Evolutionary conservation across 2,113 vertebrate species (phyloP), one percentile per base, ranked within the genome.

Genomic region (Hiodon alosoides): DNA sequence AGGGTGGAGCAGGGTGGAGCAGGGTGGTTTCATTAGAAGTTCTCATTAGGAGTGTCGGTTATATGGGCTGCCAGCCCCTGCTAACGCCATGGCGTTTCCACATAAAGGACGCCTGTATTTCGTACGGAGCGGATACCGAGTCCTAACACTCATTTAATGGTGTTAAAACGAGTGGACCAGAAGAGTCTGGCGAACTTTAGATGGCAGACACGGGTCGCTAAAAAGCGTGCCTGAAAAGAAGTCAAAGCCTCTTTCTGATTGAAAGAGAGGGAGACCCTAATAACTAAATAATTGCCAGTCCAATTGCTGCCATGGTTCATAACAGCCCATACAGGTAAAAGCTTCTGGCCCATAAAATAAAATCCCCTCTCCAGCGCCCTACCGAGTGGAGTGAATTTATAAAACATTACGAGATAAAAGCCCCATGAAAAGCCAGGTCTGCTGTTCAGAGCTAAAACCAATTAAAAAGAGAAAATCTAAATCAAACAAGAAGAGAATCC

Each of bases 401-500:
- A 80, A 81, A 79, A 78, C 81, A 79, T 77, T 77, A 69, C 13
- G 77, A 79, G 77, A 80, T 83, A 86, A 80, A 79, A 77, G 79
- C 31, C 46, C 64, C 10, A 7, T 10, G 64, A 65, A 65, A 65
- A 46, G 16, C 17, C 78, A 67, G 9, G 60, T 84, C 79, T 74
- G 82, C 80, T 79, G 82, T 85, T 76, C 82, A 83, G 83, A 85
- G 81, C 80, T 83, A 82, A 83, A 90, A 89, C 87, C 83, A 86
- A 89, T 89, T 90, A 88, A 88, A 89, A 77, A 81, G 57, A 77
- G 81, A 79, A 78, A 86, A 83, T 85, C 83, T 79, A 84, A 86
- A 85, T 90, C 87, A 88, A 87, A 85, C 86, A 86, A 78, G 58
- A 54, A 80, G 17, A 60, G 51, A 75, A 82, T 82, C 71, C 67